Evolutionary conservation across 1,140 invertebrate species (phyloP).

Genomic region (Pseudachorutes palmiensis): DNA sequence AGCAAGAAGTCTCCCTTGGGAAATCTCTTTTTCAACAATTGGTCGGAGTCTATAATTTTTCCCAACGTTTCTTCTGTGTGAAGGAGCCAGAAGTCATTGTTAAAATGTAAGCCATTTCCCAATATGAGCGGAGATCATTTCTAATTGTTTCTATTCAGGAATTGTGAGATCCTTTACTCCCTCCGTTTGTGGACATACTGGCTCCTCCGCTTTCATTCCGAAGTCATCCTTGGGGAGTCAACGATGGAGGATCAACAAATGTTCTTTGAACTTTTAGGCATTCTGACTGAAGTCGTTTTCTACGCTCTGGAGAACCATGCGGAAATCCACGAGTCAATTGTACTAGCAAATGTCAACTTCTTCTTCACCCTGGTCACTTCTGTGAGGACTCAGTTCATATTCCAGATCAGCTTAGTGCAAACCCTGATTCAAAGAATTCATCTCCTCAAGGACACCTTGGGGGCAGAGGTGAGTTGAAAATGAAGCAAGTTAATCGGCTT

Average conservation of each 20-base stretch:
- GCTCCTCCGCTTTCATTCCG: conserved; percentile 44
- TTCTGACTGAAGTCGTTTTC: conserved; percentile 24
- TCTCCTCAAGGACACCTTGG: conserved; percentile 16
- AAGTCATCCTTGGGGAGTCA: conserved; percentile 33
- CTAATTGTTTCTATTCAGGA: conserved; percentile 45
- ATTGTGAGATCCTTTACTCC: conserved; percentile 58
- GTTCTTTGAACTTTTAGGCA: conserved; percentile 32
- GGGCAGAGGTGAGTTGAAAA: conserved; percentile 43
- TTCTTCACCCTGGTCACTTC: conserved; percentile 31
- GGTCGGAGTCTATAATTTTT: conserved; percentile 21
- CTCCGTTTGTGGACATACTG: conserved; percentile 60
- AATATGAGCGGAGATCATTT: conserved; percentile 13
- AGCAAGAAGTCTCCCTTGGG: conserved; percentile 31
- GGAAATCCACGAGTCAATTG: conserved; percentile 18
- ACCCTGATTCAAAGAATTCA: conserved; percentile 30
- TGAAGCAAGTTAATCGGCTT: too few relatives aligned
- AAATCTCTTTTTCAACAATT: conserved; percentile 35
- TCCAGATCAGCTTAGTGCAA: conserved; percentile 26
- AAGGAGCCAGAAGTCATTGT: conserved; percentile 22
- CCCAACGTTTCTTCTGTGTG: conserved; percentile 30
- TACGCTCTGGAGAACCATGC: conserved; percentile 27
- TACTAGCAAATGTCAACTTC: conserved; percentile 26
- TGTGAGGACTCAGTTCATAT: conserved; percentile 34
- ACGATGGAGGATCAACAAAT: conserved; percentile 25
- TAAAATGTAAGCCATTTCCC: conserved; percentile 44